Percentiles rank a stretch among this genome's conserved stretches.
Conservation (phyloP, 2,888 invertebrate genomes). For the Drosophila barbarae region DNA sequence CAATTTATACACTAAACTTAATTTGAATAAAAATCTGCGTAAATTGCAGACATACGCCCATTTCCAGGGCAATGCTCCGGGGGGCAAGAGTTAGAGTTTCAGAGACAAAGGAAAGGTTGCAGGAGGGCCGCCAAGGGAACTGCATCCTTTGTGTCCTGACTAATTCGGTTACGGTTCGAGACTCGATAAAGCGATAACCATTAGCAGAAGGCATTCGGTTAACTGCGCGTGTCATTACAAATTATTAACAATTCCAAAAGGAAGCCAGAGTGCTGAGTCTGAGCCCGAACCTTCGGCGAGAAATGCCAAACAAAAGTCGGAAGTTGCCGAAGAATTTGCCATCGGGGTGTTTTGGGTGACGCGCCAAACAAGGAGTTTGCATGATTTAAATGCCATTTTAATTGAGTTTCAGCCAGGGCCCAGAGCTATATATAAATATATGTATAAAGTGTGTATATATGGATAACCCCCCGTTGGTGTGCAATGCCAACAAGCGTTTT, state of each 20-base stretch:
- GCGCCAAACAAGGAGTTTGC: conserved; percentile 55
- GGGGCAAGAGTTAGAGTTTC: conserved; percentile 29
- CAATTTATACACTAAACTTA: conserved; percentile 49
- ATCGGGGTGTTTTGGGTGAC: conserved; percentile 42
- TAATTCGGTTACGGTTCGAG: conserved; percentile 33
- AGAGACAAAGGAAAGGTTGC: conserved; percentile 30
- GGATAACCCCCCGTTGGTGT: conserved; percentile 54
- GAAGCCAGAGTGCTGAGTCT: background rate
- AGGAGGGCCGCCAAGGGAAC: conserved; percentile 21
- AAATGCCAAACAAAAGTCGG: conserved; percentile 45
- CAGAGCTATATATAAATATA: conserved; percentile 2
- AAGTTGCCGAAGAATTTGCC: conserved; percentile 57
- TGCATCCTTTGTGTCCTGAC: conserved; percentile 43
- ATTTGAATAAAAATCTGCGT: conserved; percentile 71
- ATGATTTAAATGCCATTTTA: conserved; percentile 72
- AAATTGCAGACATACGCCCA: conserved; percentile 65
- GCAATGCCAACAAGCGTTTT: conserved; percentile 68
- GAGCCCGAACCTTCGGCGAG: conserved; percentile 3
- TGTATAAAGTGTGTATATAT: background rate
- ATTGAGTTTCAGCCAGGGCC: conserved; percentile 55
- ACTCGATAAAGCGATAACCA: conserved; percentile 26
- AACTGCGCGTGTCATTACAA: conserved; percentile 53
- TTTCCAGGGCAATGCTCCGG: conserved; percentile 20
- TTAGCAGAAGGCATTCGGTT: conserved; percentile 29
- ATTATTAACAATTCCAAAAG: conserved; percentile 64